These are phyloP conservation scores for Xyliphius kryptos DNA, from an alignment of 2,113 vertebrate genomes.

Conservation along the genomic window DNA sequence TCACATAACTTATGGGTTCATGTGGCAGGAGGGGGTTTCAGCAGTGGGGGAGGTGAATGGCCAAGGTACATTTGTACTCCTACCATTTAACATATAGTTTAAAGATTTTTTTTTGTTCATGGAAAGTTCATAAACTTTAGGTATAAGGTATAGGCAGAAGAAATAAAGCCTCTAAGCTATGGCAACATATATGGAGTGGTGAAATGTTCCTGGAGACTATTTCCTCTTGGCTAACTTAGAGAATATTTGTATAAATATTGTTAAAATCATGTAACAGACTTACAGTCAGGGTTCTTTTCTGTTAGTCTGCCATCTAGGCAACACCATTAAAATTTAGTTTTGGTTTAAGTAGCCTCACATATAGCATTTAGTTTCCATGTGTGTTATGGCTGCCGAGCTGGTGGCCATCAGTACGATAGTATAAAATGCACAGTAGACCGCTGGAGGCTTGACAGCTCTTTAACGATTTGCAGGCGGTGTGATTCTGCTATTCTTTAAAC, in stretches of 20 bases:
- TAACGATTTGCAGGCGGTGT: conserved; percentile 65
- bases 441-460: conserved; percentile 60
- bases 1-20: conserved; percentile 35
- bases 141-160: not conserved
- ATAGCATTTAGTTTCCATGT: conserved; percentile 14
- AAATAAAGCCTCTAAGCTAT: not conserved
- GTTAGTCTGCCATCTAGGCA: too few relatives aligned
- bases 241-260: not conserved
- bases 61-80: conserved; percentile 8
- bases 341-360: too few relatives aligned
- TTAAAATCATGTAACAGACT: conserved; percentile 1
- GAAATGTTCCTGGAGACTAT: not conserved
- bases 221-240: not conserved
- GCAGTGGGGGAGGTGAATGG: conserved; percentile 12
- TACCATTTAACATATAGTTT: too few relatives aligned
- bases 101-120: too few relatives aligned
- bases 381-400: conserved; percentile 32
- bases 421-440: conserved; percentile 56
- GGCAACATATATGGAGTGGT: not conserved
- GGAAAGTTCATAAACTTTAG: too few relatives aligned
- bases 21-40: not conserved
- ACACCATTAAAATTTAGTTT: too few relatives aligned
- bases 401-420: conserved; percentile 44
- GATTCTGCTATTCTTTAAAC: conserved; percentile 50
- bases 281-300: conserved; percentile 1